Evolutionary conservation across 64 coral and sea anemone species (phyloP).

Genomic region (Cladopsammia gracilis): DNA sequence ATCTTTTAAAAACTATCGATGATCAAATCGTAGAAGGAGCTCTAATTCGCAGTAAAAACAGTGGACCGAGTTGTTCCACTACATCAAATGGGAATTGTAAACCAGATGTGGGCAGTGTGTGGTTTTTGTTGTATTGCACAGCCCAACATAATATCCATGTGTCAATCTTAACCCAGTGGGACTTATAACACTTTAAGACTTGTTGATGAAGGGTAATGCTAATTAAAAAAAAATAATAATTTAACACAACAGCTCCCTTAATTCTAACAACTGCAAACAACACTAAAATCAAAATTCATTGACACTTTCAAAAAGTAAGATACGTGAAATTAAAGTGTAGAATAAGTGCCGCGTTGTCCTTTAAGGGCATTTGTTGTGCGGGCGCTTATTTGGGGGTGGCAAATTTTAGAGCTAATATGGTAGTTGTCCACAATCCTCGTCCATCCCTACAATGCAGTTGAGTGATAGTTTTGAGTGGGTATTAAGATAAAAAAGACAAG

Average conservation of each 20-base stretch:
- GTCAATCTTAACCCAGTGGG: not conserved
- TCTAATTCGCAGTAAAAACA: conserved; percentile 19
- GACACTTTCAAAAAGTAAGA: not conserved
- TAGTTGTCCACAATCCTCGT: too few relatives aligned
- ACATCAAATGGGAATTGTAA: conserved; percentile 20
- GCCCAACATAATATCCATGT: conserved; percentile 12
- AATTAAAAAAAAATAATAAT: not conserved
- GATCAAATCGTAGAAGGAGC: not conserved
- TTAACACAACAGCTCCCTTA: not conserved
- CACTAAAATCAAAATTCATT: too few relatives aligned
- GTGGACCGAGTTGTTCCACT: conserved; percentile 11
- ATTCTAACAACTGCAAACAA: too few relatives aligned
- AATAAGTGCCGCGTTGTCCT: too few relatives aligned
- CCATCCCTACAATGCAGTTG: too few relatives aligned
- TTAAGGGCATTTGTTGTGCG: too few relatives aligned
- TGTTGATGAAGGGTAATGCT: conserved; percentile 3
- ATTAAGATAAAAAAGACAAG: too few relatives aligned
- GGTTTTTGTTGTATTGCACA: conserved; percentile 8
- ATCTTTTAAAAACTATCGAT: not conserved
- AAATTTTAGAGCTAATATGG: too few relatives aligned
- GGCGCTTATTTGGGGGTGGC: too few relatives aligned
- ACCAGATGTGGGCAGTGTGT: conserved; percentile 32
- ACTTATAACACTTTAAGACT: not conserved
- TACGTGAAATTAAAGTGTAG: too few relatives aligned
- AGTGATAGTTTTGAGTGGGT: too few relatives aligned